A percentile compares a stretch with the other conserved stretches of the same genome.
phyloP scores from a whole-genome alignment of 1,140 invertebrate species.

The Elymnias hypermnestra region DNA sequence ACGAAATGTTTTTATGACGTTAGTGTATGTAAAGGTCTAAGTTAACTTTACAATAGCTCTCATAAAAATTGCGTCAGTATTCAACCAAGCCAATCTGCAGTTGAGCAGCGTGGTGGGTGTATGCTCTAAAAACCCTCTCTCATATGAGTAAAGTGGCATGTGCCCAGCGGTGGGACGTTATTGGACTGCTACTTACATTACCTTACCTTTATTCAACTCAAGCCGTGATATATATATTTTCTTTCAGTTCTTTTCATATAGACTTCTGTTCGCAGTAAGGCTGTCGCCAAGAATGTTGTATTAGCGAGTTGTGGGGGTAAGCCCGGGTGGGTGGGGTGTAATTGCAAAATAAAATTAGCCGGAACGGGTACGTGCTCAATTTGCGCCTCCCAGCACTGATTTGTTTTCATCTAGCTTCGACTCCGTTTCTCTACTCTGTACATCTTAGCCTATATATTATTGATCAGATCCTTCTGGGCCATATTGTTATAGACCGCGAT shows the following conservation, averaged over 20 bases:
- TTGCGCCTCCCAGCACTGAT: constrained; percentile 72
- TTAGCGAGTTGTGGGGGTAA: constrained; percentile 35
- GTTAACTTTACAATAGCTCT: no score
- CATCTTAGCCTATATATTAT: constrained; percentile 69
- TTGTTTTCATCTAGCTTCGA: constrained; percentile 66
- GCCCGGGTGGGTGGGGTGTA: constrained; percentile 46
- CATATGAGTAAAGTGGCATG: no score
- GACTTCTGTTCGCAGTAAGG: constrained; percentile 37
- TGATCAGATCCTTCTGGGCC: constrained; percentile 51
- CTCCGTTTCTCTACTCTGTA: constrained; percentile 58
- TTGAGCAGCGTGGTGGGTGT: no score
- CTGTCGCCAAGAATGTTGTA: constrained; percentile 71
- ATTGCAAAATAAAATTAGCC: constrained; percentile 77
- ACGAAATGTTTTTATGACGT: no score
- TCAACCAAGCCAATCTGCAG: no score
- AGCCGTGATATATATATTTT: no score
- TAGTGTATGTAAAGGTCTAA: no score
- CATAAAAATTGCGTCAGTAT: no score
- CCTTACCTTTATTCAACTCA: no score
- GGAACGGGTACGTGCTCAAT: constrained; percentile 74
- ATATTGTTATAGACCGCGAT: constrained; percentile 47
- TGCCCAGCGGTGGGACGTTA: no score
- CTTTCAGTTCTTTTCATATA: constrained; percentile 12
- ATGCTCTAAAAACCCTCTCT: no score
- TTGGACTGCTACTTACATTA: no score